Conservation (phyloP, 2,797 vertebrate genomes). For the Gadopsis bispinosus region DNA sequence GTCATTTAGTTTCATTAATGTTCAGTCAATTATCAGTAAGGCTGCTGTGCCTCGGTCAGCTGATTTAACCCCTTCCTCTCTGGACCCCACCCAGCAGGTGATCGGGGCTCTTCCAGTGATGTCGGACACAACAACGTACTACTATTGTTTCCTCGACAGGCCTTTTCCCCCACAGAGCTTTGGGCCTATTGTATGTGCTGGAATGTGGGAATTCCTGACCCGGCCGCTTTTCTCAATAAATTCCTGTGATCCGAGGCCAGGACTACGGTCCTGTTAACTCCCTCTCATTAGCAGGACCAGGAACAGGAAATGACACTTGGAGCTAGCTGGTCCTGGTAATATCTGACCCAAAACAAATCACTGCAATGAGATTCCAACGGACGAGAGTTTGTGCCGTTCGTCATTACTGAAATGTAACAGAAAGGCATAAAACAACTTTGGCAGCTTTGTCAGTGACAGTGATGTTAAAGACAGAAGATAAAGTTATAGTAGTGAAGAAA, state of each 20-base stretch:
- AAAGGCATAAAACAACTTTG: not conserved
- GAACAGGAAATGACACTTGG: not conserved
- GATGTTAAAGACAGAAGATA: not conserved
- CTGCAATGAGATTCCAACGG: not conserved
- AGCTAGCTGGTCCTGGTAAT: not conserved
- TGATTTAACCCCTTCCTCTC: not conserved
- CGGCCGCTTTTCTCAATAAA: slow-evolving; percentile 36
- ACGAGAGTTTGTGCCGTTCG: not conserved
- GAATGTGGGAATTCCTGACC: slow-evolving; percentile 55
- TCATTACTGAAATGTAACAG: not conserved
- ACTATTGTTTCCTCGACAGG: slow-evolving; percentile 27
- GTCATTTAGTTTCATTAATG: no score
- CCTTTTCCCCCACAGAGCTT: slow-evolving; percentile 48
- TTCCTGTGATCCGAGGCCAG: slow-evolving; percentile 14
- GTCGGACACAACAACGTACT: slow-evolving; percentile 12
- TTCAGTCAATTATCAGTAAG: no score
- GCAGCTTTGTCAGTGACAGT: not conserved
- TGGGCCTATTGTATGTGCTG: slow-evolving; percentile 28
- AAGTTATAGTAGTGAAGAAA: not conserved
- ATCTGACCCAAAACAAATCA: not conserved
- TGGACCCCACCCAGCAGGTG: slow-evolving; percentile 7
- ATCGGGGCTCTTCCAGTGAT: not conserved
- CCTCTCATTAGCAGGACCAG: not conserved
- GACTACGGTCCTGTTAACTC: not conserved
- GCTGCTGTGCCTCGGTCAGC: not conserved